Evolutionary conservation across 2,888 invertebrate species (phyloP).

Genomic region (Drosophila atroscutellata): DNA sequence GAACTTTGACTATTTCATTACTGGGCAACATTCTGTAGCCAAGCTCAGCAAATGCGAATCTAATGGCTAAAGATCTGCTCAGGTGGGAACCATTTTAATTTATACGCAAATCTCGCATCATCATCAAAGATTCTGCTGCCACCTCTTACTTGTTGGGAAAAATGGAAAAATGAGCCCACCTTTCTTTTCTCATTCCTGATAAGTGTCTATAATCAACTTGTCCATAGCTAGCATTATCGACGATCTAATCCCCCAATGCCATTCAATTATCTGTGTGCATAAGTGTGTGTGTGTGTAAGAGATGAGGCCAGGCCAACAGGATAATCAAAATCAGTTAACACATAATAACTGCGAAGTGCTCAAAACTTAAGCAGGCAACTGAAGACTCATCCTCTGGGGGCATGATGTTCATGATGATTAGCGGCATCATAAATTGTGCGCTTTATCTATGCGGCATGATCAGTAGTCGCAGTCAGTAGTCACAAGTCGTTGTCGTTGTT

Average conservation of each 20-base stretch:
- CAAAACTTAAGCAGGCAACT: constrained; percentile 25
- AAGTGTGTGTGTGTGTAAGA: constrained; percentile 4
- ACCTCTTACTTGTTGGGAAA: constrained; percentile 36
- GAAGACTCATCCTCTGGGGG: constrained; percentile 59
- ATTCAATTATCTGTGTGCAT: constrained; percentile 20
- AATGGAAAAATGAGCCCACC: neutral
- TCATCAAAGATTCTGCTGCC: neutral
- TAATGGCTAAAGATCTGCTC: neutral
- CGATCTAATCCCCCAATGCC: constrained; percentile 18
- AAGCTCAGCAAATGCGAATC: neutral
- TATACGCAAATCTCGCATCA: neutral
- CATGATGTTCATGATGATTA: constrained; percentile 57
- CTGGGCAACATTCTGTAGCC: neutral
- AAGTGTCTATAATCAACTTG: constrained; percentile 42
- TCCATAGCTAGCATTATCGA: constrained; percentile 20
- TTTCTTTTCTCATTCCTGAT: constrained; percentile 33
- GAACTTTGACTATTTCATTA: neutral
- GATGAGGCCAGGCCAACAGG: constrained; percentile 38
- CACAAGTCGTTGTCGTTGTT: neutral
- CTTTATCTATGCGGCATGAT: constrained; percentile 60
- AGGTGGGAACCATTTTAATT: neutral
- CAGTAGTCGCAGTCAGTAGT: constrained; percentile 13
- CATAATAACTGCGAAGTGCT: constrained; percentile 67
- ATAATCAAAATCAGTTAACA: constrained; percentile 78
- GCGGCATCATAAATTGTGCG: constrained; percentile 62